Base-by-base conservation (phyloP, 1,140 invertebrate genomes). In the Ostrea edulis region DNA sequence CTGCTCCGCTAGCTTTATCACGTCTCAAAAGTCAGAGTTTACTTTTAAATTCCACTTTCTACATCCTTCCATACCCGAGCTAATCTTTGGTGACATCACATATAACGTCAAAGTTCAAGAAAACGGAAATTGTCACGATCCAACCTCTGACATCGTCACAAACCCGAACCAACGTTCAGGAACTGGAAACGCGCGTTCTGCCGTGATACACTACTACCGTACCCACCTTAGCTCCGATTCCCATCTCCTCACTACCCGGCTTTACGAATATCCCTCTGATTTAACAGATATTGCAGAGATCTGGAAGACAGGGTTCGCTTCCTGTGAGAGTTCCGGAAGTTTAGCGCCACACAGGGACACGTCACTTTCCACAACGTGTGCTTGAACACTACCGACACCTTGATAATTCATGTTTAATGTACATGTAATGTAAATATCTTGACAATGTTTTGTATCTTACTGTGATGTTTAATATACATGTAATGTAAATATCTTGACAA, bases 301-400 rank as follows among this genome's bases (percentile, higher is more conserved):
- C 0, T 94, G 93, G 93, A 91, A 91, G 84, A 94, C 93, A 8
- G 93, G 93, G 4, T 93, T 92, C 90, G 88, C 68, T 29, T 87
- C 90, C n/a, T 94, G 93, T 84, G 85, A 90, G 58, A 90, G 90
- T 62, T 92, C 90, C 8, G 93, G 93, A 25, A 92, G 91, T 89
- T 51, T 92, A 53, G 91, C 91, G 1, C 93, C 93, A 2, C 90
- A 92, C 52, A 29, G 84, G 14, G 90, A 92, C 54, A 9, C 71
- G 7, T 85, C 52, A 77, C 29, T 77, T 8, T 25, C 9, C 3
- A 77, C 68, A 29, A 29, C 25, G 0, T 77, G 68, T 11, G 14
- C 29, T 11, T 77, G 29, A 35, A 77, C 35, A 44, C 35, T 5
- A 44, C 35, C 35, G 35, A 44, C 35, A 2, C 5, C 2, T 5